Evolutionary conservation across 2,113 vertebrate species (phyloP).

Genomic region (Globicephala melas): DNA sequence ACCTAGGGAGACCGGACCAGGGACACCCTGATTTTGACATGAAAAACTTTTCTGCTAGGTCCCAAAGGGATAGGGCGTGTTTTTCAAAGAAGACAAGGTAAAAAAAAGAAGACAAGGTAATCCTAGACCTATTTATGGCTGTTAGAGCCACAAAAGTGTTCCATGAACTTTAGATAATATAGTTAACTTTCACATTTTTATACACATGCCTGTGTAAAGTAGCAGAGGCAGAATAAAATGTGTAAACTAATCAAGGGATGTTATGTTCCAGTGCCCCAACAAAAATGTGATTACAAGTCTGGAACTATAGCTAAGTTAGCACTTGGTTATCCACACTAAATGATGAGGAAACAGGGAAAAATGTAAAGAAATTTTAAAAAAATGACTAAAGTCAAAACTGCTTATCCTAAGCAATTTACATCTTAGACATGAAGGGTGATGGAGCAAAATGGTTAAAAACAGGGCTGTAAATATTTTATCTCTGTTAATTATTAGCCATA

Average conservation of each 20-base stretch:
- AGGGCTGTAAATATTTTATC: not conserved
- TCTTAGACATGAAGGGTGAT: not conserved
- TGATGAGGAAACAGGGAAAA: not conserved
- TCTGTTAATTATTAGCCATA: not conserved
- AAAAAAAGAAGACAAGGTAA: not conserved
- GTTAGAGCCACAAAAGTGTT: not conserved
- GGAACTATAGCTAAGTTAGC: not conserved
- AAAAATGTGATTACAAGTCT: not conserved
- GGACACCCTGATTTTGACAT: too few species aligned
- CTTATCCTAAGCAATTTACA: not conserved
- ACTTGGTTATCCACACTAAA: not conserved
- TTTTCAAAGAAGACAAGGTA: not conserved
- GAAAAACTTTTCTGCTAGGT: not conserved
- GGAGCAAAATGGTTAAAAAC: not conserved
- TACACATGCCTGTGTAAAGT: not conserved
- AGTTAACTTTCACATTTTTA: not conserved
- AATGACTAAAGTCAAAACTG: not conserved
- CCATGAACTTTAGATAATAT: not conserved
- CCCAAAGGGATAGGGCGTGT: rapidly evolving
- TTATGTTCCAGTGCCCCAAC: not conserved
- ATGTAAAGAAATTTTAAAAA: not conserved
- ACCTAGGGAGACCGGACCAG: rapidly evolving
- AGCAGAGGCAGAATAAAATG: not conserved
- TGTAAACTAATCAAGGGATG: not conserved
- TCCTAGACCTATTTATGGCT: not conserved